Conservation (phyloP, 2,888 invertebrate species). For the Stictocephala bisonia region DNA sequence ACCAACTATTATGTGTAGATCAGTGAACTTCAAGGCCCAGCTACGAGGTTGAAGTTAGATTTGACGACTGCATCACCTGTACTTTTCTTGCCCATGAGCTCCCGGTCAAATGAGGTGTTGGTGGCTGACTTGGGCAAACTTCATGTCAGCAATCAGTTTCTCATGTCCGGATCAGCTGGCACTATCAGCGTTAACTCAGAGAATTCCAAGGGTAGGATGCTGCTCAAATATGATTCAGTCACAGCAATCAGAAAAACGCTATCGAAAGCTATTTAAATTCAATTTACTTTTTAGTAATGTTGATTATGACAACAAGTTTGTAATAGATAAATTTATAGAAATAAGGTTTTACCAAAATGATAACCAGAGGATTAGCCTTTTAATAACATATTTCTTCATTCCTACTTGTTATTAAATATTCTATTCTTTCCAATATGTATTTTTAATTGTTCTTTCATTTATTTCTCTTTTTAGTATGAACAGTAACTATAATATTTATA, state of each 20-base stretch:
- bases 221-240: conserved; percentile 54
- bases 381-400: no score
- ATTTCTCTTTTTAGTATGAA: no score
- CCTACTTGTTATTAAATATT: no score
- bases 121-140: conserved; percentile 85
- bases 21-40: conserved; percentile 28
- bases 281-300: no score
- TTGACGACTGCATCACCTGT: conserved; percentile 82
- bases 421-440: no score
- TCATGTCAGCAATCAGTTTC: conserved; percentile 81
- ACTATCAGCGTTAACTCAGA: conserved; percentile 68
- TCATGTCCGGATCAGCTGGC: conserved; percentile 69
- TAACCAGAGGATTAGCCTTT: no score
- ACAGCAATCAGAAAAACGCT: neutral
- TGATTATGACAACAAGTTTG: no score
- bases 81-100: conserved; percentile 87
- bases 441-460: no score
- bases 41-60: conserved; percentile 69
- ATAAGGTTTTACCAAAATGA: no score
- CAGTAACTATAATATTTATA: no score
- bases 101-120: conserved; percentile 80
- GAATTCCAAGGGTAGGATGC: conserved; percentile 60
- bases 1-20: neutral
- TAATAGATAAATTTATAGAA: no score
- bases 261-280: no score